Percentiles rank a stretch among this genome's conserved stretches.
Evolutionary conservation across 2,888 invertebrate species (phyloP).

Genomic region (Nomada goodeniana): DNA sequence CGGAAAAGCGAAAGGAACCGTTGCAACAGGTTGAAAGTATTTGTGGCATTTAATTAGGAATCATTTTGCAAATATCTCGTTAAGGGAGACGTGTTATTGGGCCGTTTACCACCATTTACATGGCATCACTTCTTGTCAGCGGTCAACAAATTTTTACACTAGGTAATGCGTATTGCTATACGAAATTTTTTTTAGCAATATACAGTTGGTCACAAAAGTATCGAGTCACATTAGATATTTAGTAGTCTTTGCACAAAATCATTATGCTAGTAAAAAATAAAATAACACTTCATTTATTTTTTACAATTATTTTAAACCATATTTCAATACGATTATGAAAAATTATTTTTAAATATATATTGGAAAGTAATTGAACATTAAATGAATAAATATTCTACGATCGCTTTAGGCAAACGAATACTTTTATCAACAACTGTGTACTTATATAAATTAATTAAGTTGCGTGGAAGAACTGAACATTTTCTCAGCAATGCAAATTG

Average conservation of each 20-base stretch:
- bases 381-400: background rate
- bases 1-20: slow-evolving; percentile 69
- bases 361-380: no score
- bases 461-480: no score
- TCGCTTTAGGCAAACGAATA: background rate
- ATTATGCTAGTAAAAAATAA: no score
- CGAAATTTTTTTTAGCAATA: background rate
- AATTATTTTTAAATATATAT: no score
- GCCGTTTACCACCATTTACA: slow-evolving; percentile 35
- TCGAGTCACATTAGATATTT: no score
- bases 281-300: no score
- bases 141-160: slow-evolving; percentile 27
- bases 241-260: no score
- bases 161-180: background rate
- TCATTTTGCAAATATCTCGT: slow-evolving; percentile 52
- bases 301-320: no score
- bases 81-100: slow-evolving; percentile 61
- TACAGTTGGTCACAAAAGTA: background rate
- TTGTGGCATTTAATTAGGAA: slow-evolving; percentile 56
- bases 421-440: no score
- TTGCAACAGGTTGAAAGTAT: slow-evolving; percentile 50
- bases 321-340: no score
- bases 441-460: no score
- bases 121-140: slow-evolving; percentile 42
- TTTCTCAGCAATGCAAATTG: background rate